A percentile compares a stretch with the other conserved stretches of the same genome.
Evolutionary conservation across 2,888 invertebrate species (phyloP).

Genomic region (Drosophila peninsularis): DNA sequence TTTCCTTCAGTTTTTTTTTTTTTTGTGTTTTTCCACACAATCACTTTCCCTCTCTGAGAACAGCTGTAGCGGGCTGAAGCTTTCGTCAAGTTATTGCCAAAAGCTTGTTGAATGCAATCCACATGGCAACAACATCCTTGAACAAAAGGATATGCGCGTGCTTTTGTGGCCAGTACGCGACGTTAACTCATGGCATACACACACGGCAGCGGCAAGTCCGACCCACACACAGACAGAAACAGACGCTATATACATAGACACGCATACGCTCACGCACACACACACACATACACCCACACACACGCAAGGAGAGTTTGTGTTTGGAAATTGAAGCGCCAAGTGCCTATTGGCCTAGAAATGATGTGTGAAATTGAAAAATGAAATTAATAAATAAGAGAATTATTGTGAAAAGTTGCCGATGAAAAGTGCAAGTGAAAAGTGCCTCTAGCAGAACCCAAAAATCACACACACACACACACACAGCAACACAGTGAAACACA

Average conservation of each 20-base stretch:
- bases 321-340: conserved; percentile 69
- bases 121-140: conserved; percentile 72
- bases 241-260: conserved; percentile 28
- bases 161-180: conserved; percentile 77
- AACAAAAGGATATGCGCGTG: conserved; percentile 66
- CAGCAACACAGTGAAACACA: conserved; percentile 26
- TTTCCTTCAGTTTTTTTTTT: too few relatives aligned
- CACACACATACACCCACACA: conserved; percentile 22
- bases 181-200: conserved; percentile 74
- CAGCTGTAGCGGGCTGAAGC: conserved; percentile 68
- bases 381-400: conserved; percentile 29
- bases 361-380: conserved; percentile 32
- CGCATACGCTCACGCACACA: conserved; percentile 13
- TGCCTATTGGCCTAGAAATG: conserved; percentile 56
- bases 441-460: conserved; percentile 49
- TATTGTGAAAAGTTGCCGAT: conserved; percentile 12
- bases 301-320: conserved; percentile 29
- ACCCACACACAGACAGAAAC: conserved; percentile 37
- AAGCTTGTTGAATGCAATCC: conserved; percentile 69
- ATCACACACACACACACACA: conserved; percentile 29
- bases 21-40: not conserved
- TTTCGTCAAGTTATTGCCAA: conserved; percentile 57
- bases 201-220: conserved; percentile 54
- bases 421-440: conserved; percentile 76
- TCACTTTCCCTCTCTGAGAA: conserved; percentile 63